Base-by-base conservation (phyloP, 2,113 vertebrate species). In the Pollachius pollachius region DNA sequence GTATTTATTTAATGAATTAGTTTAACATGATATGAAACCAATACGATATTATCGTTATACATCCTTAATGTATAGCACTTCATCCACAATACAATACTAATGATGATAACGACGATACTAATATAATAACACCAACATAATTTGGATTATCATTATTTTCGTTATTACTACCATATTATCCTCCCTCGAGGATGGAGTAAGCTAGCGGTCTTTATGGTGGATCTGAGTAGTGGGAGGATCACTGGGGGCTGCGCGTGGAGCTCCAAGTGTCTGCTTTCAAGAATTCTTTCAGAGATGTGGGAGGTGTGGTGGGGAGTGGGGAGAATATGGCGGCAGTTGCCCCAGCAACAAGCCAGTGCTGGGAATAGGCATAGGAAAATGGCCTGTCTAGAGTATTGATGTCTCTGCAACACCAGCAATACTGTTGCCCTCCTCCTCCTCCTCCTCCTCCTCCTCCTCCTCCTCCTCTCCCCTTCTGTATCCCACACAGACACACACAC, bases 361-460 rank as follows among this genome's bases (percentile, higher is more conserved):
- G 71, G 83, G 83, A 87, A 85, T 80, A 88, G 89, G 82, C 82
- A 83, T 76, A 81, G 85, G 85, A 89, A 91, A 91, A 91, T 91
- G 89, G 87, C 89, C 89, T 89, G 89, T 90, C 80, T 83, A 90
- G 78, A 86, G 86, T 77, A 91, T 92, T 91, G 90, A 93, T 91
- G 88, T 85, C 83, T 91, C 88, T 88, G 89, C 89, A 86, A 88
- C 89, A 84, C 82, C 75, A 88, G 85, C 85, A 82, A 80, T 81
- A 64, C 76, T 81, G 82, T 81, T 87, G 73, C 75, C 80, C 77
- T 21, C 21, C 58, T 23, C 1, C 19, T 60, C 63, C 58, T 15
- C 9, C 21, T 27, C 13, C n/a, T 70, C n/a, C n/a, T n/a, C n/a
- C n/a, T n/a, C n/a, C n/a, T 27, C 27, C 27, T 3, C 61, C 52